These are phyloP conservation scores for Crossoptilon crossoptilon DNA, from an alignment of 2,797 vertebrate species.

Conservation along the genomic window DNA sequence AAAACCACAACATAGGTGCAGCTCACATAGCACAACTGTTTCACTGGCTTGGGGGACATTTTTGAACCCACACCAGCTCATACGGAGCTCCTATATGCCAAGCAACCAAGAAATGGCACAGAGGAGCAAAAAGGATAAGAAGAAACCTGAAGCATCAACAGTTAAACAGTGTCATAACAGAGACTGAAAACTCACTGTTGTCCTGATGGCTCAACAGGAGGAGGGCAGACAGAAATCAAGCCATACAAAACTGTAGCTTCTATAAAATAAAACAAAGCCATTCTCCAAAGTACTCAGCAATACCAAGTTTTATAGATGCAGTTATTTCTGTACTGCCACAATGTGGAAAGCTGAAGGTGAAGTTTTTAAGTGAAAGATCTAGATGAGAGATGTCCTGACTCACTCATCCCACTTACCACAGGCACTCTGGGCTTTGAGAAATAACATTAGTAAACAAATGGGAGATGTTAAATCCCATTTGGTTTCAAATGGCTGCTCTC, in stretches of 20 bases:
- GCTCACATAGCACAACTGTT: neutral
- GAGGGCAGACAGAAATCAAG: neutral
- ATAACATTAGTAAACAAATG: neutral
- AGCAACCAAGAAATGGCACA: neutral
- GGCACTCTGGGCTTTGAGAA: neutral
- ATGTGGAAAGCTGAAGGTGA: neutral
- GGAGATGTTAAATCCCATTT: neutral
- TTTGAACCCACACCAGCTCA: neutral
- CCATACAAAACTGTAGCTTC: neutral
- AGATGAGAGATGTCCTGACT: neutral
- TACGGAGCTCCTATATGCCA: neutral
- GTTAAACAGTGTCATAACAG: neutral
- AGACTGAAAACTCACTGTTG: neutral
- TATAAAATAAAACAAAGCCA: neutral
- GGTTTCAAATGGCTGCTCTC: neutral
- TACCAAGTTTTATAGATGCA: neutral
- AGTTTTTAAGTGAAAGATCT: neutral
- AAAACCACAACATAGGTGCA: neutral
- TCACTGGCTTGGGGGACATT: neutral
- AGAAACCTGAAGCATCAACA: neutral
- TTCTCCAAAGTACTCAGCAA: neutral
- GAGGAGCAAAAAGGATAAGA: fast-evolving
- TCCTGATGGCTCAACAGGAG: neutral
- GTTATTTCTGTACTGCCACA: neutral
- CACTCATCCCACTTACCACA: neutral